Conservation (phyloP, 2,113 vertebrate species). For the Aptenodytes patagonicus region DNA sequence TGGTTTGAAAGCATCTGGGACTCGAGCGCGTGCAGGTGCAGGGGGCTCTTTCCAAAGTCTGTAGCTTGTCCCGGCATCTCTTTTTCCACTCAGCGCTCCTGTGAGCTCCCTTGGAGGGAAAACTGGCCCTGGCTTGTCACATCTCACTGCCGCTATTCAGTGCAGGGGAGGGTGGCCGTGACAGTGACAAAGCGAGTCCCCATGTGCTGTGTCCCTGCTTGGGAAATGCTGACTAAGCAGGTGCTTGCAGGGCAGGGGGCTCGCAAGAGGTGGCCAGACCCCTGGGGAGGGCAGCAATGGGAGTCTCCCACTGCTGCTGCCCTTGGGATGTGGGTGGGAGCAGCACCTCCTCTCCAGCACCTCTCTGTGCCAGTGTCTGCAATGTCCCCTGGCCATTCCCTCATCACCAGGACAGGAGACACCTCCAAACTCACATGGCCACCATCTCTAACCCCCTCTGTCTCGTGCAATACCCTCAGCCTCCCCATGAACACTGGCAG, state of each 20-base stretch:
- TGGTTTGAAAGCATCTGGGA: background rate
- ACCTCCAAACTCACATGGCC: background rate
- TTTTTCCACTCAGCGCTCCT: background rate
- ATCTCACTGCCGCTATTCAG: background rate
- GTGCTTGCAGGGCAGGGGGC: background rate
- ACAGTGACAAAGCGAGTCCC: background rate
- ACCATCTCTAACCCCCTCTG: background rate
- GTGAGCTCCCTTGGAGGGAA: accelerated
- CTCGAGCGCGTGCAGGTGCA: accelerated
- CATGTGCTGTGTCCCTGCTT: background rate
- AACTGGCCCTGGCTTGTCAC: background rate
- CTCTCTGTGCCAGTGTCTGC: background rate
- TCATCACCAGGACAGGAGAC: background rate
- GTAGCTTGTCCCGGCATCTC: background rate
- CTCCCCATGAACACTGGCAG: accelerated
- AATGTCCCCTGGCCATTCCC: background rate
- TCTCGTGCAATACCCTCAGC: background rate
- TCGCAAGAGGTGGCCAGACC: background rate
- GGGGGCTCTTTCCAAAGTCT: background rate
- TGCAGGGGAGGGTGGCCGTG: background rate
- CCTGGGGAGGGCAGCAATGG: accelerated
- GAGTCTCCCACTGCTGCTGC: background rate
- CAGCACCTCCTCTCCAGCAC: background rate
- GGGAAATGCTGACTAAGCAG: background rate
- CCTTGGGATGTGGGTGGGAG: background rate